phyloP scores from a whole-genome alignment of 2,797 vertebrate genomes.

The Poeciliopsis paucimaculata region DNA sequence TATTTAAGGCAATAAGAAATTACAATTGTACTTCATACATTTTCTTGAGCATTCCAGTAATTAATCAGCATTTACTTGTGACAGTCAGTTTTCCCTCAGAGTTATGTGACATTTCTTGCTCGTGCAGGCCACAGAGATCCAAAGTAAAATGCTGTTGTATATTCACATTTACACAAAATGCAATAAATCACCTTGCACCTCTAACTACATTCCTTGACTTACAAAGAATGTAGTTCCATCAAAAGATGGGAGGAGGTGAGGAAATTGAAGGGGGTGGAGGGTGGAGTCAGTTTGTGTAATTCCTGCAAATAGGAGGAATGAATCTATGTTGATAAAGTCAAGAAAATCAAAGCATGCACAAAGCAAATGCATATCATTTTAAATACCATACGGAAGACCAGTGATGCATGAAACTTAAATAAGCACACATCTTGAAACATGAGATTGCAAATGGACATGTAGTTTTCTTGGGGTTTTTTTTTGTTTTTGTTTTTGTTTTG shows the following conservation, averaged over 20 bases:
- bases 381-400: slow-evolving; percentile 25
- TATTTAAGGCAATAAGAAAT: slow-evolving; percentile 50
- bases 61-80: slow-evolving; percentile 68
- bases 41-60: slow-evolving; percentile 40
- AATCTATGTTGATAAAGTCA: slow-evolving; percentile 48
- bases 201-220: slow-evolving; percentile 44
- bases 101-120: slow-evolving; percentile 59
- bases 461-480: slow-evolving; percentile 20
- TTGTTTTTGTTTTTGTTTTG: too few species aligned
- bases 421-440: slow-evolving; percentile 34
- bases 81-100: slow-evolving; percentile 50
- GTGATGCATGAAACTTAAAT: slow-evolving; percentile 21
- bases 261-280: background rate
- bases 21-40: slow-evolving; percentile 49
- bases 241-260: slow-evolving; percentile 1
- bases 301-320: slow-evolving; percentile 46
- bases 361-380: slow-evolving; percentile 47
- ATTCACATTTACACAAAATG: slow-evolving; percentile 60
- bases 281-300: slow-evolving; percentile 15
- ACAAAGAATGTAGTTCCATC: slow-evolving; percentile 57
- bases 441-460: slow-evolving; percentile 30
- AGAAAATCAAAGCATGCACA: slow-evolving; percentile 32
- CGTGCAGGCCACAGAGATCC: slow-evolving; percentile 26
- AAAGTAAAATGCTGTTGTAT: slow-evolving; percentile 49
- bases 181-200: slow-evolving; percentile 62